phyloP scores from a whole-genome alignment of 2,113 vertebrate genomes.

The Hystrix brachyura region DNA sequence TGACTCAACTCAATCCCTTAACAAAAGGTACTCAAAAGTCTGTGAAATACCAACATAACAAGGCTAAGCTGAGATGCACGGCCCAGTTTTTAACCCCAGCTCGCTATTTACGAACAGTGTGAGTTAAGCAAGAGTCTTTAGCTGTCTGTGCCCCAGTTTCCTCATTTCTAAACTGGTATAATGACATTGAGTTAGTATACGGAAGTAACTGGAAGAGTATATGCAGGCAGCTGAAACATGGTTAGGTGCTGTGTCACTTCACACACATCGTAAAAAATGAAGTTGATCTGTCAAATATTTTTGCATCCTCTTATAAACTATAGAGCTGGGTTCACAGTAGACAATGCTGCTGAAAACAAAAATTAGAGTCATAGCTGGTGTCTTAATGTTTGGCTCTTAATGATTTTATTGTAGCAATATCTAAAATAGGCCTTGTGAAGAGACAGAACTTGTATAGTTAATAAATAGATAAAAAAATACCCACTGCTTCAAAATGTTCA shows the following conservation, averaged over 20 bases:
- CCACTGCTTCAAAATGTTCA: not conserved
- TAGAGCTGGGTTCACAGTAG: not conserved
- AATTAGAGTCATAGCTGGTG: not conserved
- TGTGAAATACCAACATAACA: not conserved
- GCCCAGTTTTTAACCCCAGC: not conserved
- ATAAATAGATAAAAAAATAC: not conserved
- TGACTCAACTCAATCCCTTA: not conserved
- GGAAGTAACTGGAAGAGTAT: not conserved
- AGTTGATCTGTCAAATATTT: not conserved
- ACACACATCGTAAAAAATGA: not conserved
- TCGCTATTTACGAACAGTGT: not conserved
- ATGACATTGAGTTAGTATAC: not conserved
- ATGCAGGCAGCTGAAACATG: not conserved
- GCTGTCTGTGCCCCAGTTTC: not conserved
- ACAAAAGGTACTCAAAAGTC: not conserved
- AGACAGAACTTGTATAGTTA: not conserved
- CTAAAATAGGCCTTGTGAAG: not conserved
- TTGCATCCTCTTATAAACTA: not conserved
- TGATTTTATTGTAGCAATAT: not conserved
- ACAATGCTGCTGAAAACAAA: constrained; percentile 26
- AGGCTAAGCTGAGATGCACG: not conserved
- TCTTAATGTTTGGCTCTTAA: not conserved
- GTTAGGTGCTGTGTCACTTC: not conserved
- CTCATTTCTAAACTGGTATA: not conserved
- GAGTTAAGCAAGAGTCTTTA: not conserved